phyloP scores from a whole-genome alignment of 2,797 vertebrate genomes.

The Austrolebias charrua region DNA sequence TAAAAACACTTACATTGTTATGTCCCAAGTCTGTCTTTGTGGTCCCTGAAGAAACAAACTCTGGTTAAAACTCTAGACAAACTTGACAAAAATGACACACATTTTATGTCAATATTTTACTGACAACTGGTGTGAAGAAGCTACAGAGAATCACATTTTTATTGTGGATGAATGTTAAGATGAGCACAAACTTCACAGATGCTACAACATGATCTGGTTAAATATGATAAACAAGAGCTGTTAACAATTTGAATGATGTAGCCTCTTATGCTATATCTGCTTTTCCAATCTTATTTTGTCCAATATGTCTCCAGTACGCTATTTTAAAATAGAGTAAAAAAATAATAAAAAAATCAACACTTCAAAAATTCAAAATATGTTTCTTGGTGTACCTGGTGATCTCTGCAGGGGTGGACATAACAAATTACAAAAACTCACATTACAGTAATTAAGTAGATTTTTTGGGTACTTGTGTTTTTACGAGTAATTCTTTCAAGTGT shows the following conservation, averaged over 20 bases:
- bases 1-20: no score
- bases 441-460: no score
- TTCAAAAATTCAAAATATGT: slow-evolving; percentile 66
- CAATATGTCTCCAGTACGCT: slow-evolving; percentile 39
- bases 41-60: no score
- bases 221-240: slow-evolving; percentile 9
- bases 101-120: slow-evolving; percentile 50
- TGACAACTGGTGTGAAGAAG: slow-evolving; percentile 25
- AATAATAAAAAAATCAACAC: slow-evolving; percentile 57
- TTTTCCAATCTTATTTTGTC: slow-evolving; percentile 57
- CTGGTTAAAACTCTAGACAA: no score
- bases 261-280: slow-evolving; percentile 28
- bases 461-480: no score
- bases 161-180: slow-evolving; percentile 14
- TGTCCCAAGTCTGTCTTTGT: no score
- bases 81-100: not conserved
- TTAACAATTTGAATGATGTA: slow-evolving; percentile 8
- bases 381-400: slow-evolving; percentile 54
- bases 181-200: slow-evolving; percentile 15
- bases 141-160: slow-evolving; percentile 22
- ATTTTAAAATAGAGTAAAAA: slow-evolving; percentile 58
- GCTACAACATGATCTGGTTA: slow-evolving; percentile 11
- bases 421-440: no score
- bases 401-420: not conserved
- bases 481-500: no score